Base-by-base conservation (phyloP, 1,140 invertebrate species). In the Leucophenga varia region DNA sequence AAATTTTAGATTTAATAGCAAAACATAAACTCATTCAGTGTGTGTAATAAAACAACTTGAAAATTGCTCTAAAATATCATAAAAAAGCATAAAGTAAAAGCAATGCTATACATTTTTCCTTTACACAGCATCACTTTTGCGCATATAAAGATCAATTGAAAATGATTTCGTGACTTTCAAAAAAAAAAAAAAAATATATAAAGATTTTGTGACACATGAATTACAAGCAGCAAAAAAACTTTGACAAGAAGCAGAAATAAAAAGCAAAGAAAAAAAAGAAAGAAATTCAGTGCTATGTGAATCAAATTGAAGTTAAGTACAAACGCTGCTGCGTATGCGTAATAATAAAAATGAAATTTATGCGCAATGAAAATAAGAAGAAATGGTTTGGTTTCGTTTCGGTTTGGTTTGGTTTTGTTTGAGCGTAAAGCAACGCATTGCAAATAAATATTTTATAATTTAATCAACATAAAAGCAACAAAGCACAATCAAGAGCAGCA, bases 401-500 rank as follows among this genome's bases (percentile, higher is more conserved):
- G n/a, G n/a, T n/a, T n/a, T n/a, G n/a, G n/a, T n/a, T n/a, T n/a
- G n/a, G n/a, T n/a, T n/a, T n/a, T n/a, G n/a, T n/a, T n/a, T n/a
- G n/a, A n/a, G n/a, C n/a, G n/a, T n/a, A n/a, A n/a, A n/a, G n/a
- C n/a, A n/a, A n/a, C n/a, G n/a, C 47, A 47, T 41, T 41, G 35
- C 17, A 37, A 57, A 57, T 67, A 67, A 67, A 67, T 67, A 67
- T 67, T 67, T 67, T 67, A 67, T 67, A 67, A 67, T 67, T 67
- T 67, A 67, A 67, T 67, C 63, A 67, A 64, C 64, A 67, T 67
- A 67, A 67, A 67, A 68, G 64, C 59, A 68, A 67, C 64, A 65
- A 65, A 61, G 52, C 50, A n/a, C n/a, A n/a, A n/a, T n/a, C n/a
- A 38, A 43, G 44, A 51, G 32, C 59, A 67, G 50, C 45, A 13